These are phyloP conservation scores for Diachasma alloeum DNA, from an alignment of 1,140 invertebrate species.

Conservation along the genomic window DNA sequence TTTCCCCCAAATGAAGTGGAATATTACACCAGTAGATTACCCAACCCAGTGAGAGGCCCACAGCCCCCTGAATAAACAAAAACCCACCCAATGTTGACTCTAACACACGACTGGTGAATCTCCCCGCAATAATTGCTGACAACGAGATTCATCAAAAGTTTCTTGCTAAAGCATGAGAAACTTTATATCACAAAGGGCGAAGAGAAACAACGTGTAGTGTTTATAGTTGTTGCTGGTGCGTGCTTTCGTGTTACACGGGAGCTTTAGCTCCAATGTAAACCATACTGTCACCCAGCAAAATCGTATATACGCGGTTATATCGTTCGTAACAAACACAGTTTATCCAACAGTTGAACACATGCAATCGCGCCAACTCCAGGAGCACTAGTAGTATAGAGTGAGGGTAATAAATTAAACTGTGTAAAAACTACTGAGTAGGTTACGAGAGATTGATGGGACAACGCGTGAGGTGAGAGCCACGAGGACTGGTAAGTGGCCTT, in stretches of 20 bases:
- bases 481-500: constrained; percentile 42
- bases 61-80: neutral
- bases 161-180: neutral
- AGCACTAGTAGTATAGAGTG: neutral
- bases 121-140: neutral
- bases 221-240: neutral
- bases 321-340: neutral
- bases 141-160: neutral
- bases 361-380: neutral
- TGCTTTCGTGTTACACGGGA: neutral
- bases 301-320: neutral
- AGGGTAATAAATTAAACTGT: neutral
- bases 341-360: neutral
- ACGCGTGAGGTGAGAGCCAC: constrained; percentile 46
- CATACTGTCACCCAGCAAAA: neutral
- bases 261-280: neutral
- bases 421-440: constrained; percentile 30
- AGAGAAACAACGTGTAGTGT: neutral
- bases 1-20: neutral
- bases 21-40: neutral
- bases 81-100: neutral
- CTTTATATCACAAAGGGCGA: neutral
- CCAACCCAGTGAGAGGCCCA: neutral
- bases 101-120: neutral
- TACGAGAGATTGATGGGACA: constrained; percentile 49